phyloP scores from a whole-genome alignment of 2,113 vertebrate species.

The Tautogolabrus adspersus region DNA sequence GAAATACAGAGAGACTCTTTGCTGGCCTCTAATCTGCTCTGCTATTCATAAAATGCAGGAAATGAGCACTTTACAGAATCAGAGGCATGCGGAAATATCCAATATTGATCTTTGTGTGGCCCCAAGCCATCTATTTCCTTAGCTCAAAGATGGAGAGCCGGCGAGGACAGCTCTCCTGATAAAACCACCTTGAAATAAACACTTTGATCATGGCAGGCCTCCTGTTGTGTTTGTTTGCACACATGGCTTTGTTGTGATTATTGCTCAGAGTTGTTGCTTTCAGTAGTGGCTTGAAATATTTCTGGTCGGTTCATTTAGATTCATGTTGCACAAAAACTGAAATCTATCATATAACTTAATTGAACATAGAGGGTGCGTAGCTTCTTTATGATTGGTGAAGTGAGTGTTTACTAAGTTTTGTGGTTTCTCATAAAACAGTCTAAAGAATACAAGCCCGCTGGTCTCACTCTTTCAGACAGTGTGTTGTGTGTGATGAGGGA shows the following conservation, averaged over 20 bases:
- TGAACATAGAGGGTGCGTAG: neutral
- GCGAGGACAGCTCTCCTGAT: neutral
- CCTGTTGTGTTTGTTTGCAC: slow-evolving; percentile 24
- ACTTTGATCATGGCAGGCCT: slow-evolving; percentile 28
- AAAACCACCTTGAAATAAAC: slow-evolving; percentile 37
- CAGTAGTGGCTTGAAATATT: slow-evolving; percentile 22
- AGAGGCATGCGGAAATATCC: neutral
- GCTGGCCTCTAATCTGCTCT: neutral
- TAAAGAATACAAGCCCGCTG: neutral
- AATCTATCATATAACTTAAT: too few relatives aligned
- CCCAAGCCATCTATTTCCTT: slow-evolving; percentile 20
- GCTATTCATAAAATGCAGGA: slow-evolving; percentile 20
- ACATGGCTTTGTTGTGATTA: slow-evolving; percentile 35
- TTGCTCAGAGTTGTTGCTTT: slow-evolving; percentile 8
- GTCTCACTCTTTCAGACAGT: neutral
- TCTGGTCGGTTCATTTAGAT: slow-evolving; percentile 27
- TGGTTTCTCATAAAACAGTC: neutral
- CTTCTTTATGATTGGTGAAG: neutral
- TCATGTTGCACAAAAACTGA: neutral
- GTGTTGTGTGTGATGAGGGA: neutral
- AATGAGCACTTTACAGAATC: slow-evolving; percentile 15
- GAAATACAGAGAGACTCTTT: neutral
- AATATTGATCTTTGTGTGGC: slow-evolving; percentile 21
- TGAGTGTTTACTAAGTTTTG: neutral
- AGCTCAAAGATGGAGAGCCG: neutral